These are phyloP conservation scores for Troides helena DNA, from an alignment of 2,888 invertebrate genomes.

Conservation along the genomic window DNA sequence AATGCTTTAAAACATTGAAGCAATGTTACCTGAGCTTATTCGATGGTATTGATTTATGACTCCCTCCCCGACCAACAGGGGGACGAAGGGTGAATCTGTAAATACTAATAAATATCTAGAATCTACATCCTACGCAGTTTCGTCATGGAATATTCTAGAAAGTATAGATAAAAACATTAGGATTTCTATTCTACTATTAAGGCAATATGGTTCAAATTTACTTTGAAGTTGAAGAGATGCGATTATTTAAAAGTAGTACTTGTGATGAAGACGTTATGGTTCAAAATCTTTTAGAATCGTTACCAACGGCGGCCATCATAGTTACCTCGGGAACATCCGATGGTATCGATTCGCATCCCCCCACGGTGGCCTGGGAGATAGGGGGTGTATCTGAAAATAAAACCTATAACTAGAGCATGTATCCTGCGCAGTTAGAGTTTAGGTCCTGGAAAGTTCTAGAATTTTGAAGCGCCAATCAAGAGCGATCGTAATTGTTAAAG, in stretches of 20 bases:
- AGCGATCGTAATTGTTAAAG: neutral
- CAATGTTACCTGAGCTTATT: neutral
- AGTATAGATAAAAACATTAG: neutral
- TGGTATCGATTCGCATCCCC: conserved; percentile 8
- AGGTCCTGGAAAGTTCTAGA: conserved; percentile 17
- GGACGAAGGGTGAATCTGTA: conserved; percentile 3
- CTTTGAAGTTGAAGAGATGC: neutral
- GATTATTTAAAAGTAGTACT: neutral
- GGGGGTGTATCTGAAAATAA: conserved; percentile 11
- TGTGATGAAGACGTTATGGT: neutral
- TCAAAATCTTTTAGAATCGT: neutral
- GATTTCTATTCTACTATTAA: neutral
- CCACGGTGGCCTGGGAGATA: neutral
- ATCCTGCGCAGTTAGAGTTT: conserved; percentile 15
- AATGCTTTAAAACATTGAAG: neutral
- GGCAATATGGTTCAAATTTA: neutral
- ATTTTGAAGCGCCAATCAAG: neutral
- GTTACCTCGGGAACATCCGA: neutral
- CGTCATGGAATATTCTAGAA: conserved; percentile 3
- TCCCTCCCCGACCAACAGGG: neutral
- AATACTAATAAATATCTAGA: neutral
- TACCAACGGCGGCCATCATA: neutral
- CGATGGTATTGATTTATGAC: conserved; percentile 16
- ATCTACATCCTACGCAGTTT: conserved; percentile 8
- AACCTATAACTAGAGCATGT: conserved; percentile 21